Base-by-base conservation (phyloP, 2,113 vertebrate species). In the Coregonus clupeaformis region DNA sequence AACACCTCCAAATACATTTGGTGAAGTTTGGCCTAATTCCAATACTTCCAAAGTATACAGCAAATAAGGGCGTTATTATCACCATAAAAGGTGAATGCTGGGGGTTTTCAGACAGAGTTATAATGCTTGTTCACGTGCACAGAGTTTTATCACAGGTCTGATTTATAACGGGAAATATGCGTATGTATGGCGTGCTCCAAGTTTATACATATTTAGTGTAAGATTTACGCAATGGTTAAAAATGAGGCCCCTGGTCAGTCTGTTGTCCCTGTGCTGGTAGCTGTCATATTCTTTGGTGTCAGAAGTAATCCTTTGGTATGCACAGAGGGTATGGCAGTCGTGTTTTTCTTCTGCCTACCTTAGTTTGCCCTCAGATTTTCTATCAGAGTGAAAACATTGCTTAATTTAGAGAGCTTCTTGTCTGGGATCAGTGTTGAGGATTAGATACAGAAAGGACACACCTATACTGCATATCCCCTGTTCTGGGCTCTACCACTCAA, bases 291-390 rank as follows among this genome's bases (percentile, higher is more conserved):
- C 18, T 68, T 74, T 80, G 20, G 27, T 52, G 71, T 64, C 22
- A 63, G 79, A 57, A 57, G 77, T 45, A n/a, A 57, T 71, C 30
- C 18, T 74, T 78, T 77, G 71, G 75, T 82, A 79, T 76, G 57
- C 60, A 77, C 68, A 77, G 69, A 65, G 60, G 68, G 70, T 59
- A 45, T 57, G 75, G 79, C 78, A 74, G 77, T 85, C 76, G 82
- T 85, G 79, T 77, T 1, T 6, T 82, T 82, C 79, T 72, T 85
- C 82, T 85, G 82, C 82, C 78, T 76, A 79, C 87, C 90, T 94
- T 92, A 87, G 82, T 84, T 85, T 69, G 47, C 13, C 13, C 47
- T 49, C 24, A 45, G 72, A 72, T 68, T 79, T 81, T 59, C 45
- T 81, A 71, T 83, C 66, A 25, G 63, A 62, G 11, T 63, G 76